These are phyloP conservation scores for Condylura cristata DNA, from an alignment of 2,113 vertebrate species.

Conservation along the genomic window DNA sequence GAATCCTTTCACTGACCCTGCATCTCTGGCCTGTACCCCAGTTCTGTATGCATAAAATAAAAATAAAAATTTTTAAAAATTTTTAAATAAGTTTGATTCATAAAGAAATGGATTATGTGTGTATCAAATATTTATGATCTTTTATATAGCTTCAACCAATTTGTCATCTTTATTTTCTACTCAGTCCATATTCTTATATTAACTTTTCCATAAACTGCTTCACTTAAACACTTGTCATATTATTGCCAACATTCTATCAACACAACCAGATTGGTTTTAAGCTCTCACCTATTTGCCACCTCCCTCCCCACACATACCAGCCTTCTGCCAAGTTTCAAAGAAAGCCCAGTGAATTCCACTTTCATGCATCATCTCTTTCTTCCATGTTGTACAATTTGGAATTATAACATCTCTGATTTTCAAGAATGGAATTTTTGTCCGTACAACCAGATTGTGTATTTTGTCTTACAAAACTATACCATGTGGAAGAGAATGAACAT, in stretches of 20 bases:
- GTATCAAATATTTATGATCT: conserved; percentile 13
- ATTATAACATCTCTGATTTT: conserved; percentile 25
- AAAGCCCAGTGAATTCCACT: not conserved
- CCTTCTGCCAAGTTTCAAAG: not conserved
- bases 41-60: no score
- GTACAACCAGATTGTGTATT: not conserved
- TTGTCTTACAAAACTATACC: not conserved
- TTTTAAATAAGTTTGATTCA: not conserved
- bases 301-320: not conserved
- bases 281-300: not conserved
- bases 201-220: not conserved
- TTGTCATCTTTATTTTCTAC: not conserved
- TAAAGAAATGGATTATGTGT: not conserved
- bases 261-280: not conserved
- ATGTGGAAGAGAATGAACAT: not conserved
- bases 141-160: not conserved
- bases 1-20: no score
- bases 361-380: conserved; percentile 19
- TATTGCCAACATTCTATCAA: not conserved
- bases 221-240: not conserved
- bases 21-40: no score
- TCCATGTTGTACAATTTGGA: not conserved
- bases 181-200: not conserved
- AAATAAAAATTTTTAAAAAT: no score
- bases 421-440: conserved; percentile 28